A percentile compares a stretch with the other conserved stretches of the same genome.
phyloP scores from a whole-genome alignment of 2,797 vertebrate species.

The Chiroxiphia lanceolata region DNA sequence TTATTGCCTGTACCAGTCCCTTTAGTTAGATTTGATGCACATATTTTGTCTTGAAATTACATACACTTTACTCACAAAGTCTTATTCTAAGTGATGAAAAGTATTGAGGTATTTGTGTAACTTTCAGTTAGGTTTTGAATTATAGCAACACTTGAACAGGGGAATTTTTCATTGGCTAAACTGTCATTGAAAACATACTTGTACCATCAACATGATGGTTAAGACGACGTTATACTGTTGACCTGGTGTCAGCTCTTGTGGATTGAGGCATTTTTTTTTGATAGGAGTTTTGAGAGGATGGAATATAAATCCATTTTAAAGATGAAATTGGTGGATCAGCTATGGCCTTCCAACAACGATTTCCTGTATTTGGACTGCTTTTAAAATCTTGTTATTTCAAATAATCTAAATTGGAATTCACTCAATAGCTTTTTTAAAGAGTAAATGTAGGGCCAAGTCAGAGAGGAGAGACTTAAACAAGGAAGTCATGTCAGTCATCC shows the following conservation, averaged over 20 bases:
- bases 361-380: slow-evolving; percentile 6
- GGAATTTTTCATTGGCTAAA: neutral
- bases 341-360: neutral
- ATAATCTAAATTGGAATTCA: neutral
- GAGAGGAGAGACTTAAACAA: neutral
- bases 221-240: neutral
- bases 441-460: neutral
- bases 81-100: neutral
- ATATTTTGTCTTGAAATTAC: neutral
- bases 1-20: neutral
- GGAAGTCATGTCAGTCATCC: neutral
- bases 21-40: neutral
- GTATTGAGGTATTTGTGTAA: neutral
- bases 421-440: neutral
- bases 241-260: slow-evolving; percentile 1
- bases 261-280: neutral
- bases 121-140: slow-evolving; percentile 12
- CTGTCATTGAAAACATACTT: neutral
- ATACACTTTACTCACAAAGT: neutral
- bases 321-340: slow-evolving; percentile 7
- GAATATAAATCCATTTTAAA: slow-evolving; percentile 13
- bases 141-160: neutral
- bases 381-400: slow-evolving; percentile 12
- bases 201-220: neutral
- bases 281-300: slow-evolving; percentile 8